Evolutionary conservation across 37 sponge, comb jelly and placozoan species (phyloP).

Genomic region (Agelas oroides): DNA sequence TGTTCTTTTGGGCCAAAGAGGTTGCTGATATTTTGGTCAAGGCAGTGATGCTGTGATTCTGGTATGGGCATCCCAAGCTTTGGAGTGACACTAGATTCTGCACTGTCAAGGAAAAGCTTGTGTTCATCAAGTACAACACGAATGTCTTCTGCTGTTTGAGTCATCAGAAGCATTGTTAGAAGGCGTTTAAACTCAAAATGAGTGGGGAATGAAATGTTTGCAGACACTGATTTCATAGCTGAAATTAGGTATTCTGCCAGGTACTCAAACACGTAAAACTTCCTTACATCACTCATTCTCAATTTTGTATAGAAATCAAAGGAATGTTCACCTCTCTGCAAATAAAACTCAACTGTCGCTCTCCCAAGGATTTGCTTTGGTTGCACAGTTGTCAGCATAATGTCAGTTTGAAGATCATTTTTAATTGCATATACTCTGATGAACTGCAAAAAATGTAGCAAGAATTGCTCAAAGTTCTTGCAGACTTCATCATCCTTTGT

Average conservation of each 20-base stretch:
- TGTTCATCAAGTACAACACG: neutral
- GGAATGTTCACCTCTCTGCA: neutral
- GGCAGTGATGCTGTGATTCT: constrained; percentile 3
- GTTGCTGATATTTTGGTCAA: constrained; percentile 48
- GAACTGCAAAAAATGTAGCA: neutral
- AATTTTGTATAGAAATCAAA: neutral
- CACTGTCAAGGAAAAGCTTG: neutral
- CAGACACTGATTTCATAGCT: no score
- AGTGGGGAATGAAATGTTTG: no score
- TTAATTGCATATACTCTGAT: constrained; percentile 1
- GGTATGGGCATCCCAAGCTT: constrained; percentile 54
- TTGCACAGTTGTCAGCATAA: neutral
- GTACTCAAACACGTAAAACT: neutral
- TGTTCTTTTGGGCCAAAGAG: constrained; percentile 50
- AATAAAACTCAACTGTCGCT: neutral
- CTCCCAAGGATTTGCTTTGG: neutral
- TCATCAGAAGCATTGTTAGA: neutral
- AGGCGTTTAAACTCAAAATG: neutral
- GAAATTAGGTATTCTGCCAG: neutral
- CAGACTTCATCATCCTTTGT: neutral
- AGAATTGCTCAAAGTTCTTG: neutral
- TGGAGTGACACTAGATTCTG: neutral
- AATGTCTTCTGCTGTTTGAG: neutral
- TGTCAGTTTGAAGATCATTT: constrained; percentile 4
- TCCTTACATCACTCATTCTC: neutral